Conservation (phyloP, 2,797 vertebrate species). For the Austrolebias charrua region DNA sequence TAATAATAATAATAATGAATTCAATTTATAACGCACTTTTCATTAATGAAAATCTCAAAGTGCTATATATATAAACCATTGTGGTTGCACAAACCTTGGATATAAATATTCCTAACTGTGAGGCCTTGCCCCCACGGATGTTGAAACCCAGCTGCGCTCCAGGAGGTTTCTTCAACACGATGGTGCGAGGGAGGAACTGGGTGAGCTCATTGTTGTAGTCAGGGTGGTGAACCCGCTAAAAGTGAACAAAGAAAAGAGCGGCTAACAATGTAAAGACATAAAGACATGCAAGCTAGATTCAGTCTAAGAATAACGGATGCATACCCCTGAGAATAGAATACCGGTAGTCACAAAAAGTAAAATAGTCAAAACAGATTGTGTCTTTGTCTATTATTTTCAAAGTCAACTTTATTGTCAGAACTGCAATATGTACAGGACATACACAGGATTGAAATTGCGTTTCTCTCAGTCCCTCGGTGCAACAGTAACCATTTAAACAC, state of each 20-base stretch:
- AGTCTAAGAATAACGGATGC: not conserved
- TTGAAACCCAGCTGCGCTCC: slow-evolving; percentile 98
- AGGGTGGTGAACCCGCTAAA: slow-evolving; percentile 89
- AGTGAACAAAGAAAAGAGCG: slow-evolving; percentile 6
- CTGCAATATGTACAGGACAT: too few relatives aligned
- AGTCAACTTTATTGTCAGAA: too few relatives aligned
- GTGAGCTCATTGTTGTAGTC: slow-evolving; percentile 98
- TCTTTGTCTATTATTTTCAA: too few relatives aligned
- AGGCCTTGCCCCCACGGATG: slow-evolving; percentile 96
- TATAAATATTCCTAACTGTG: slow-evolving; percentile 97
- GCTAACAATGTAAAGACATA: not conserved
- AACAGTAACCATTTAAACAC: too few relatives aligned
- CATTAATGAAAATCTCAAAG: too few relatives aligned
- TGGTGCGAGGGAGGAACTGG: slow-evolving; percentile 91
- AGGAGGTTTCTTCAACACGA: slow-evolving; percentile 92
- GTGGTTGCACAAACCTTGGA: slow-evolving; percentile 84
- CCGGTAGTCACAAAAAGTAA: too few relatives aligned
- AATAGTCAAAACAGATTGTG: too few relatives aligned
- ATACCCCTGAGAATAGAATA: too few relatives aligned
- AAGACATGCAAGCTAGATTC: not conserved
- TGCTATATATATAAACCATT: rapidly evolving
- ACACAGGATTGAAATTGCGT: too few relatives aligned
- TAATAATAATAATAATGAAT: too few relatives aligned
- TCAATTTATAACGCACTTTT: too few relatives aligned
- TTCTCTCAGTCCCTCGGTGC: too few relatives aligned